Base-by-base conservation (phyloP, 2,113 vertebrate species). In the Thamnophis sirtalis region DNA sequence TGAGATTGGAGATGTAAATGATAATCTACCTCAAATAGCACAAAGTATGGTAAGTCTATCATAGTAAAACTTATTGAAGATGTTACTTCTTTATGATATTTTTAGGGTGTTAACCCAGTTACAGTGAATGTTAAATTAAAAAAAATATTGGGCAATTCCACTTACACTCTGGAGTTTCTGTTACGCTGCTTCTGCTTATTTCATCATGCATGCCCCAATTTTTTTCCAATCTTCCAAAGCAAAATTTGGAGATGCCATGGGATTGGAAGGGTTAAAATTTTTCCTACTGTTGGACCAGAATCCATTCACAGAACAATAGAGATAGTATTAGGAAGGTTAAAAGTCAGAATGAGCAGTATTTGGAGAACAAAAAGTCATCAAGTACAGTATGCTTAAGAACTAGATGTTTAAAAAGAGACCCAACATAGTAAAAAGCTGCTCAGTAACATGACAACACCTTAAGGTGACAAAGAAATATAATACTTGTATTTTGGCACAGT, bases 1-100 rank as follows among this genome's bases (percentile, higher is more conserved):
- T 93, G 91, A 4, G 2, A 89, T 99, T 0, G 50, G 80, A 7
- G 99, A 99, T 90, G 97, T 98, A 84, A 99, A 99, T 92, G 98
- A 99, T 95, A 98, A 98, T 87, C 93, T 98, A 9, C 98, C 98
- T 0, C 96, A 88, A 86, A 98, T 98, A 95, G 95, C 19, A 28
- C 84, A 97, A 91, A 22, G 49, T 7, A 94, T 97, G 91, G 98
- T 99, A 97, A 98, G 98, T 98, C 60, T 51, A 60, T 43, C 84
- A 91, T 1, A 55, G 24, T 63, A 86, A 89, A 48, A 28, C 84
- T 4, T n/a, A 68, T 26, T 33, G 85, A 3, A 13, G 17, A 43
- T 91, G 4, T 84, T 43, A 50, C 11, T 56, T 94, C 88, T 86
- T 21, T 15, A 26, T 49, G 48, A 19, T 53, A 55, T 87, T 68